Evolutionary conservation across 2,113 vertebrate genomes (phyloP), one percentile per base, ranked within the genome.

Genomic region (Tachuris rubrigastra): DNA sequence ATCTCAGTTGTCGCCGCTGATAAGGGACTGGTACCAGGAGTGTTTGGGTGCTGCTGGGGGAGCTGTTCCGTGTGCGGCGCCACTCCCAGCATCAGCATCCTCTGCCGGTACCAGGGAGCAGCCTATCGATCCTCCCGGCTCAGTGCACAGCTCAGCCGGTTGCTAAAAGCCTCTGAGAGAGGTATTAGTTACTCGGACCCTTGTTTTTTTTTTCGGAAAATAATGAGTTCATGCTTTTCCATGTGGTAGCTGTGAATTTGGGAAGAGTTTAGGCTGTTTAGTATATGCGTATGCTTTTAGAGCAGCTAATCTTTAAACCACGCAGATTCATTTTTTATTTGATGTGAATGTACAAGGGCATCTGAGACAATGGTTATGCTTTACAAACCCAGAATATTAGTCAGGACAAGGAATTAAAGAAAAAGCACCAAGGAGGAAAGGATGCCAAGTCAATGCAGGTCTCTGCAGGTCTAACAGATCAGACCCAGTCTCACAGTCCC

Each of bases 51-150:
- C 75, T 93, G 85, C 79, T 41, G 47, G 22, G 56, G 18, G 31
- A 90, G 83, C 44, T 2, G 14, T 75, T 68, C 33, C 0, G 11
- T 1, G 52, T 15, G 2, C 14, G 1, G 87, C 19, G 2, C 92
- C 82, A 14, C 92, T 76, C 52, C 52, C 73, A 52, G 92, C 92
- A 69, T 50, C 72, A 93, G 83, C 83, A 83, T 94, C 71, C 63
- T 89, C 85, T 89, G 80, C 77, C 31, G 41, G 76, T 87, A 90
- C 1, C 83, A 86, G 72, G 27, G 87, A 95, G 92, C 83, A 95
- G 90, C 86, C 86, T 67, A 88, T 86, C 77, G 56, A 94, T 88
- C 80, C 90, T 81, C 22, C 30, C 4, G 14, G 68, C 86, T 78
- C 88, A 76, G 65, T 16, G 65, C 88, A 93, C 52, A 92, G 69